Conservation (phyloP, 2,888 invertebrate species). For the Argyra leucocephala region DNA sequence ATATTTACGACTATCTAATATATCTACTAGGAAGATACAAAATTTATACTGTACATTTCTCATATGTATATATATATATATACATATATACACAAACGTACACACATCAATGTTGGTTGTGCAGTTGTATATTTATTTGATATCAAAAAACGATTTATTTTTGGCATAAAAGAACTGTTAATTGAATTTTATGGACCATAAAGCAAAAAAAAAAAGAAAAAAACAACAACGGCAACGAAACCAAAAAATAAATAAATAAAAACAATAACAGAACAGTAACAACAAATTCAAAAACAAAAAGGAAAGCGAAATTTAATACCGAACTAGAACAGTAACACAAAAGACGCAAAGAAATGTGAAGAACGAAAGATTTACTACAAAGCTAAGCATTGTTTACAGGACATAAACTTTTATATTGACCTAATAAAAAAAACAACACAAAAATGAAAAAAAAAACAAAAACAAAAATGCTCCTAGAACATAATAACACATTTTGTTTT, state of each 20-base stretch:
- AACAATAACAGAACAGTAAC: too few species aligned
- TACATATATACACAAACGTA: too few species aligned
- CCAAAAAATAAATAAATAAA: background rate
- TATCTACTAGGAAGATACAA: background rate
- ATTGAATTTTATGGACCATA: constrained; percentile 10
- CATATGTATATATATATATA: too few species aligned
- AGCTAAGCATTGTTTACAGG: constrained; percentile 9
- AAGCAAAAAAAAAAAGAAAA: background rate
- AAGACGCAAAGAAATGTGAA: background rate
- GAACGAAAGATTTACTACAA: background rate
- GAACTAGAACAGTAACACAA: background rate
- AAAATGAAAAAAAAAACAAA: too few species aligned
- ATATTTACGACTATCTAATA: too few species aligned
- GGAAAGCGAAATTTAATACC: background rate
- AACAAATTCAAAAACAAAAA: too few species aligned
- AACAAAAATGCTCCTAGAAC: too few species aligned
- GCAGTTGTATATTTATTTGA: background rate
- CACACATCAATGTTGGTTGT: background rate
- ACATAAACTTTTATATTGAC: constrained; percentile 11
- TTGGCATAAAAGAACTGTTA: constrained; percentile 10
- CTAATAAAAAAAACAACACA: constrained; percentile 8
- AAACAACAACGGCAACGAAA: background rate
- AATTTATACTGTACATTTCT: too few species aligned
- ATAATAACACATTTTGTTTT: background rate
- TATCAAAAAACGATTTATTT: constrained; percentile 10